Base-by-base conservation (phyloP, 2,888 invertebrate genomes). In the Ceriagrion tenellum region DNA sequence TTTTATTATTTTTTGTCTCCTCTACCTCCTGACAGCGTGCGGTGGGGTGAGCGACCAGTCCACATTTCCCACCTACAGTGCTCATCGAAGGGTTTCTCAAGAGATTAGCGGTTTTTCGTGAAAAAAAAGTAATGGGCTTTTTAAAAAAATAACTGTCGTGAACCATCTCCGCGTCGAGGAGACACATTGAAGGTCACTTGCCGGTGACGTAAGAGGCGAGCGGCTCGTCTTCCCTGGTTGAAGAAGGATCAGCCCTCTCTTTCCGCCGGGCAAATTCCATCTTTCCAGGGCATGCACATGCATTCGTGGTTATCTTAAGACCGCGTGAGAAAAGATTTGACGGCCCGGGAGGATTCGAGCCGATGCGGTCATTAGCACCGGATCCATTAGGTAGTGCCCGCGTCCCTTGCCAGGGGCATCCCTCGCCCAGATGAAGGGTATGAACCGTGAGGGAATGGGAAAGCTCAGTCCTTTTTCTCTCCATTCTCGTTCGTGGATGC, bases 1-100 rank as follows among this genome's bases (percentile, higher is more conserved):
- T 35, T 81, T 81, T 81, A 81, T 81, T 8, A 26, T 69, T 69
- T 69, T 81, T 81, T 81, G n/a, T 35, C 59, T 59, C 47, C 59
- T 59, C 59, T n/a, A n/a, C n/a, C 20, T 20, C 20, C 16, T 35
- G 35, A 81, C 81, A 35, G 35, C 81, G 10, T 35, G 81, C 81
- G 81, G 81, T 81, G 30, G 81, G 30, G 81, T 35, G 81, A n/a
- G 30, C 35, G 81, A 35, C 3, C 30, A 35, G 6, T 81, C 35
- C 81, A 12, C 35, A 35, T 35, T 35, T 81, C 81, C 81, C 81
- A 81, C 81, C 81, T 81, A 35, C 81, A 81, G 81, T 81, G 81
- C 35, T 35, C 35, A 3, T 35, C 81, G 30, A n/a, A 69, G 81
- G n/a, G n/a, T 69, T 69, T 69, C 13, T 59, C n/a, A 59, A 69